These are phyloP conservation scores for Helicoverpa zea DNA, from an alignment of 1,140 invertebrate genomes.

Conservation along the genomic window DNA sequence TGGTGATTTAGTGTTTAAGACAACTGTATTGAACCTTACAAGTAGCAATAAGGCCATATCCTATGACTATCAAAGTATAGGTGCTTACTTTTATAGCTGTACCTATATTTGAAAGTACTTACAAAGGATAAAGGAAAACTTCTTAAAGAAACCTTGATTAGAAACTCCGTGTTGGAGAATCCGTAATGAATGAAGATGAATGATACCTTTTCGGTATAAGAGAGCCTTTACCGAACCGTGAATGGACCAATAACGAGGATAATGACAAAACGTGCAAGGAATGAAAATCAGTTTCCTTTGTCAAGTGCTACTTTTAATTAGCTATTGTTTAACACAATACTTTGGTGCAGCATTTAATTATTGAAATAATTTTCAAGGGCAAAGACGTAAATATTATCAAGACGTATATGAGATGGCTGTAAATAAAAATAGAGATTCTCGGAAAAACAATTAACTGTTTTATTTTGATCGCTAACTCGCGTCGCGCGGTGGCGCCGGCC, in stretches of 20 bases:
- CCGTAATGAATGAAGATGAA: too few relatives aligned
- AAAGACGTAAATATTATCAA: conserved; percentile 32
- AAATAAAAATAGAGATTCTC: conserved; percentile 73
- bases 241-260: neutral
- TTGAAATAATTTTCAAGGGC: conserved; percentile 44
- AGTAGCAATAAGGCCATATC: too few relatives aligned
- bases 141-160: too few relatives aligned
- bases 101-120: too few relatives aligned
- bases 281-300: neutral
- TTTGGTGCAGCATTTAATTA: conserved; percentile 28
- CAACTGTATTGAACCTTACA: too few relatives aligned
- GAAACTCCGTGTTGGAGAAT: too few relatives aligned
- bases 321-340: conserved; percentile 8
- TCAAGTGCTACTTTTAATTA: neutral
- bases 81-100: too few relatives aligned
- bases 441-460: conserved; percentile 72
- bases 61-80: too few relatives aligned
- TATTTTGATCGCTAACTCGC: conserved; percentile 69
- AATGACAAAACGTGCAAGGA: neutral
- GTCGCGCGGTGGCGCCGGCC: conserved; percentile 65
- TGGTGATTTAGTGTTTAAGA: too few relatives aligned
- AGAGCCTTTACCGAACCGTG: neutral
- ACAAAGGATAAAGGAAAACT: too few relatives aligned
- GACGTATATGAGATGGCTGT: conserved; percentile 43
- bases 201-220: too few relatives aligned